Evolutionary conservation across 2,888 invertebrate species (phyloP), one percentile per base, ranked within the genome.

Genomic region (Habrosyne pyritoides): DNA sequence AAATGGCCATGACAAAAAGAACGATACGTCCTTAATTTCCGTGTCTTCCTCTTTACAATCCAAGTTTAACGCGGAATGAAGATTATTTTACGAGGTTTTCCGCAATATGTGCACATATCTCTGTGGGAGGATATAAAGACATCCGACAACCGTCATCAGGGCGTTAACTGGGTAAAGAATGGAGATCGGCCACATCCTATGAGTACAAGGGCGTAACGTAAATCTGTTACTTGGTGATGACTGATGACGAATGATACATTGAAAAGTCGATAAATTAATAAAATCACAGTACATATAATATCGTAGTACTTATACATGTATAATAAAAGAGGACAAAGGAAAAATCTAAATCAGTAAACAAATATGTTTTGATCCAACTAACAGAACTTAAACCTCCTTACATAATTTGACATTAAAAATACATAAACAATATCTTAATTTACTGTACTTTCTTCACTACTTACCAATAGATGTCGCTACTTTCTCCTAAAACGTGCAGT

Each of bases 161-260:
- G 71, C 75, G 73, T 78, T 79, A 81, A 80, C 73, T 63, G 67
- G 61, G 77, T 81, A 73, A 79, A 77, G 73, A 74, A 81, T 82
- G 70, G 75, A 82, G 81, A 87, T 83, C 81, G 78, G 75, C 77
- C 64, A 87, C 85, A 83, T 90, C 89, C 89, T 88, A 83, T 84
- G 77, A 75, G 69, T 78, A 74, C 86, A 87, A 88, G 87, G 86
- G 83, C 83, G 69, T 54, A 54, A 28, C 18, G 18, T 26, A 30
- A 50, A 50, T 50, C 28, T 24, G 26, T 12, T 8, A 5, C 10
- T n/a, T n/a, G n/a, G 18, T 42, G n/a, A 12, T 42, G 12, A 12
- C 18, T 18, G 42, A 26, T 28, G 52, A 48, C 52, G 48, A 57
- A 42, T 46, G 36, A 42, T 21, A 28, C 46, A 47, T 54, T 60